Evolutionary conservation across 2,888 invertebrate genomes (phyloP), one percentile per base, ranked within the genome.

Genomic region (Ophion obscuratus): DNA sequence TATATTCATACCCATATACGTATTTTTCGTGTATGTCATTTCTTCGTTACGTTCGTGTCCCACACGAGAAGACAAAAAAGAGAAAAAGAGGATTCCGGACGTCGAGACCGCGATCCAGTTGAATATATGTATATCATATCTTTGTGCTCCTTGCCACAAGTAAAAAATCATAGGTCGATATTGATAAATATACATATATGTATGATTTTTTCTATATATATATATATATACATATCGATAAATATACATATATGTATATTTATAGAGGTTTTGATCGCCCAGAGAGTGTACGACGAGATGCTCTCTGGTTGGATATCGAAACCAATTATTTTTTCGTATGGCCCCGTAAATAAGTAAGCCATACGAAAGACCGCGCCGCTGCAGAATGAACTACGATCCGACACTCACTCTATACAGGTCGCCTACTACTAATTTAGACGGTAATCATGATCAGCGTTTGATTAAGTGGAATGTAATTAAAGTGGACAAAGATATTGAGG

Each of bases 221-320:
- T 67, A 59, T 57, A 9, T 66, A 53, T 59, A 59, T 76, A 6
- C 36, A 66, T 66, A 31, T 64, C n/a, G 2, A 77, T 77, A 57
- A 40, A 47, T 31, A 53, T 57, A 5, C 36, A 24, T 10, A n/a
- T 67, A 59, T 59, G 17, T 67, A 53, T 59, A 59, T 76, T 14
- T 57, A 66, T 66, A 36, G 64, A 64, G 47, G 27, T 66, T 66
- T 76, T 27, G 17, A 71, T 81, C 59, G 36, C 53, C 61, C 44
- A 62, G 53, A 76, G 76, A 76, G 31, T 47, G 47, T 44, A 40
- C 4, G 44, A 14, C 74, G 20, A 66, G n/a, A 57, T 57, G 67
- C 67, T 78, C 71, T 74, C 66, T 57, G 70, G 87, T 88, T 84
- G 84, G 81, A 88, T 87, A 87, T 87, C 82, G 81, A 84, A 83